Evolutionary conservation across 2,888 invertebrate species (phyloP).

Genomic region (Synanthedon myopaeformis): DNA sequence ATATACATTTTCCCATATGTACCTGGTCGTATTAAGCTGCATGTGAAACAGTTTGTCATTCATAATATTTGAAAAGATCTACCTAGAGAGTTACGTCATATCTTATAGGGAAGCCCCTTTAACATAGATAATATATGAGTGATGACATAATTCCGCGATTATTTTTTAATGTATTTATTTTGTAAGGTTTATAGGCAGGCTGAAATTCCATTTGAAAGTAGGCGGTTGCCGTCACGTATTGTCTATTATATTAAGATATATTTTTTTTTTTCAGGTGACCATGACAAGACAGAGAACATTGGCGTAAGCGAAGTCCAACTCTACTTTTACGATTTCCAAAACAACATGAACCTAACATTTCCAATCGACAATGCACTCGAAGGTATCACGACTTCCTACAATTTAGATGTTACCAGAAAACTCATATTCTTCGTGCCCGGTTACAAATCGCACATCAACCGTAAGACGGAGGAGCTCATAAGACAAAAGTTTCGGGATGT

Average conservation of each 20-base stretch:
- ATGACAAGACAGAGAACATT: conserved; percentile 33
- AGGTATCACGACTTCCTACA: conserved; percentile 34
- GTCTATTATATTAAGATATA: not conserved
- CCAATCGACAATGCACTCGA: conserved; percentile 36
- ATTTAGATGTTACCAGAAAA: conserved; percentile 40
- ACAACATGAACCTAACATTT: conserved; percentile 41
- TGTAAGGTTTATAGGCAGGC: too few species aligned
- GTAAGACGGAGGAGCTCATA: conserved; percentile 42
- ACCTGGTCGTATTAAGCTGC: too few species aligned
- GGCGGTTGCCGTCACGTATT: too few species aligned
- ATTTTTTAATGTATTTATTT: too few species aligned
- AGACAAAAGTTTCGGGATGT: conserved; percentile 44
- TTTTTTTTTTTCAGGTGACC: conserved; percentile 39
- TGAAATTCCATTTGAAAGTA: too few species aligned
- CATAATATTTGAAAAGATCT: too few species aligned
- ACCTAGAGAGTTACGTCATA: too few species aligned
- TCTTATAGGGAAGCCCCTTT: too few species aligned
- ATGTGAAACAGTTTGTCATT: too few species aligned
- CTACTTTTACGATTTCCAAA: conserved; percentile 56
- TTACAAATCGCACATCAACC: conserved; percentile 51
- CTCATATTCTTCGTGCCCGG: conserved; percentile 56
- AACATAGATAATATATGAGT: too few species aligned
- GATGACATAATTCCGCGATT: too few species aligned
- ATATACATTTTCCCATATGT: too few species aligned
- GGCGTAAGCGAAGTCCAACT: conserved; percentile 41